Base-by-base conservation (phyloP, 2,888 invertebrate genomes). In the Euproctis similis region DNA sequence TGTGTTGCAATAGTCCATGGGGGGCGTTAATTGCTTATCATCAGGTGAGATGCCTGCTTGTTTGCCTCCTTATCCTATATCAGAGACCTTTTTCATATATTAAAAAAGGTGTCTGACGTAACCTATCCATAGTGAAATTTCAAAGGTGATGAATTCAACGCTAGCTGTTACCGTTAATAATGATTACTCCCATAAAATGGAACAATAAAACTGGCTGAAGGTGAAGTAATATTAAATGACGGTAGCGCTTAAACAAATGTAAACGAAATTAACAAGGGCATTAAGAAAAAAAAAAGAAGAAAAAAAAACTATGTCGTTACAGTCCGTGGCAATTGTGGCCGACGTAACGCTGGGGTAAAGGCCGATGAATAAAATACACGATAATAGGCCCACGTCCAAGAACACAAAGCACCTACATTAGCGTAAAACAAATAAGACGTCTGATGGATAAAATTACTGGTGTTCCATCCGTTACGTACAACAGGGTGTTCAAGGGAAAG, bases 401-500 rank as follows among this genome's bases (percentile, higher is more conserved):
- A 63, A 61, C 62, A 61, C 62, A 64, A 63, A 71, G 63, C 64
- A 54, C 62, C 61, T 66, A 74, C 77, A 77, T 77, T 80, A 77
- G 59, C 63, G 60, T 61, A 61, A 59, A 67, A 70, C 71, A 67
- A 72, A 73, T 69, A 68, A 63, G 58, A 62, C 55, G 4, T 47
- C 60, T 76, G 74, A 76, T 75, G 73, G 71, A 76, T 80, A 76
- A 73, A 67, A 71, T 78, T 76, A 72, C 73, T 22, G 39, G 53
- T 59, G 57, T 55, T 59, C 59, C 59, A 36, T 55, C 59, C 4
- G 62, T 67, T 65, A 61, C 61, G 59, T 63, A 59, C 59, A 53
- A 61, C 56, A 53, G 42, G 53, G 61, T 73, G 65, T 73, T 76
- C 68, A 75, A 65, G 63, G 68, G 74, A 67, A 76, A 76, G 73